These are phyloP conservation scores for Hypomecis atomaria DNA, from an alignment of 2,888 invertebrate species.

Conservation along the genomic window DNA sequence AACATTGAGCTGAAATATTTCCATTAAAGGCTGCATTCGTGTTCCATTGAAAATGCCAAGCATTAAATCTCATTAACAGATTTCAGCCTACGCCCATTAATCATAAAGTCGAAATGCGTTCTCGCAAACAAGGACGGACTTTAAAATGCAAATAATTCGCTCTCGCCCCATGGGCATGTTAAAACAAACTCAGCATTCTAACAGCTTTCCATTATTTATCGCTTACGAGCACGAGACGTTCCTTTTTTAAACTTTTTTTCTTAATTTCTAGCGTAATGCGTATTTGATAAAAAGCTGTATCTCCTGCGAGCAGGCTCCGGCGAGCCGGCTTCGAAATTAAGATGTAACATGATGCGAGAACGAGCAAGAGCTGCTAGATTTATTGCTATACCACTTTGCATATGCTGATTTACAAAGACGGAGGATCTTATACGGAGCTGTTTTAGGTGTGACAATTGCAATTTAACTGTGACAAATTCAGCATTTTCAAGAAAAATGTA, in stretches of 20 bases:
- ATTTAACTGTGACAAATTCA: slow-evolving; percentile 47
- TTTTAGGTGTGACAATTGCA: slow-evolving; percentile 53
- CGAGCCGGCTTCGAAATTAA: slow-evolving; percentile 84
- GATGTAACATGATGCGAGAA: slow-evolving; percentile 86
- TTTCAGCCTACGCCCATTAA: slow-evolving; percentile 49
- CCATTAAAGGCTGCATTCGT: neutral
- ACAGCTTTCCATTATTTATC: slow-evolving; percentile 80
- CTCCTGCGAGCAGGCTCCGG: slow-evolving; percentile 81
- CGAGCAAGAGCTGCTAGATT: slow-evolving; percentile 85
- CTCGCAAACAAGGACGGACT: slow-evolving; percentile 73
- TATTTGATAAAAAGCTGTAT: slow-evolving; percentile 84
- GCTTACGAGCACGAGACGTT: slow-evolving; percentile 73
- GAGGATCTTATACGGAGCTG: slow-evolving; percentile 60
- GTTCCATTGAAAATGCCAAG: slow-evolving; percentile 43
- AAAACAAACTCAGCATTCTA: slow-evolving; percentile 79
- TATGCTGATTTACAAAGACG: slow-evolving; percentile 86
- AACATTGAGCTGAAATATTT: neutral
- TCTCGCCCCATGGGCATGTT: slow-evolving; percentile 76
- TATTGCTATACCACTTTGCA: slow-evolving; percentile 86
- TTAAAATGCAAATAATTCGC: slow-evolving; percentile 80
- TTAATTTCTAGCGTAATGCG: slow-evolving; percentile 83
- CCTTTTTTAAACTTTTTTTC: slow-evolving; percentile 61
- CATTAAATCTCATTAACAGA: slow-evolving; percentile 30
- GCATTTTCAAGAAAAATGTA: too few species aligned
- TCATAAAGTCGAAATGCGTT: slow-evolving; percentile 64